These are phyloP conservation scores for Drosophila prostipennis DNA, from an alignment of 2,888 invertebrate genomes.

Conservation along the genomic window DNA sequence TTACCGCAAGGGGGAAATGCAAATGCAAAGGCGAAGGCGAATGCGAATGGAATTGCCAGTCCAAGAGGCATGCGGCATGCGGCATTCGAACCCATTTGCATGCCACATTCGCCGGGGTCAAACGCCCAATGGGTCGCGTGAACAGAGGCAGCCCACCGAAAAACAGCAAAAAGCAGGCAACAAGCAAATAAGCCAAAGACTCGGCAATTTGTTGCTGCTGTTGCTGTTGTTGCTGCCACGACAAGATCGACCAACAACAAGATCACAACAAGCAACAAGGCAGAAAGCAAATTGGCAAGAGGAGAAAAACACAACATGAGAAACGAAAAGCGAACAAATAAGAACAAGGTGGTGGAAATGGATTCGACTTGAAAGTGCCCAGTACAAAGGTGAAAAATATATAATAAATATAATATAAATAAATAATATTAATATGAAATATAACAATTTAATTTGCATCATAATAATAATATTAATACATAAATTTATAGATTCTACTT, in stretches of 20 bases:
- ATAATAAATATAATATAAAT: too few species aligned
- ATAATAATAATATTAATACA: background rate
- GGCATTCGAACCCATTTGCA: conserved; percentile 65
- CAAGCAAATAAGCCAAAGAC: conserved; percentile 20
- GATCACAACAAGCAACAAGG: conserved; percentile 27
- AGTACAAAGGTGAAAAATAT: background rate
- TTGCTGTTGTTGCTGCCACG: conserved; percentile 17
- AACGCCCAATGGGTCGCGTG: conserved; percentile 31
- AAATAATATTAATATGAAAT: background rate
- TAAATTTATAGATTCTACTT: too few species aligned
- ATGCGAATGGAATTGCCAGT: conserved; percentile 34
- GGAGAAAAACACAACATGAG: conserved; percentile 21
- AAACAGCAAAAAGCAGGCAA: conserved; percentile 23
- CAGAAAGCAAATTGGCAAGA: conserved; percentile 55
- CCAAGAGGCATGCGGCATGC: conserved; percentile 4
- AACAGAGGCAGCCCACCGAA: conserved; percentile 31
- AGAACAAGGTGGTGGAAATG: background rate
- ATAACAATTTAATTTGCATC: too few species aligned
- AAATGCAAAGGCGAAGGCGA: conserved; percentile 36
- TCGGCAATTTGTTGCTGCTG: conserved; percentile 41
- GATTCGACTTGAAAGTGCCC: background rate
- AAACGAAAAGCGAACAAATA: conserved; percentile 20
- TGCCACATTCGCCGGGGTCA: conserved; percentile 62
- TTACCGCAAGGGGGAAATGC: conserved; percentile 17
- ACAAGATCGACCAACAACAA: conserved; percentile 40